Base-by-base conservation (phyloP, 1,140 invertebrate genomes). In the Aricia agestis region DNA sequence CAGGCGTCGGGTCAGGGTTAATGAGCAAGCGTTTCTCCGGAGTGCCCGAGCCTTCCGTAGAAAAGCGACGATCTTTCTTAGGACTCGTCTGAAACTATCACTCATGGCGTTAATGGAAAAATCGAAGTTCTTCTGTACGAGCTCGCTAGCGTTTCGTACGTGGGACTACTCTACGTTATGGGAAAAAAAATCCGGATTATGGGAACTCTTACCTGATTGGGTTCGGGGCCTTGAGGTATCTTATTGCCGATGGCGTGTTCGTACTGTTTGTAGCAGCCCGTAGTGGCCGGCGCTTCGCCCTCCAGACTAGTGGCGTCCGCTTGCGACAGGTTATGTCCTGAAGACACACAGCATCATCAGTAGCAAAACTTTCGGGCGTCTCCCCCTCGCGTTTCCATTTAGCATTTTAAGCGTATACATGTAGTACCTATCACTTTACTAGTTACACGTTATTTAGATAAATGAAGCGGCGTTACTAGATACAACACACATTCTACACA, bases 241-340 rank as follows among this genome's bases (percentile, higher is more conserved):
- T 86, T 94, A 93, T 84, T 95, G 93, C 83, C 93, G 87, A 86
- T 94, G 91, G 93, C 93, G 89, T 97, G 95, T 76, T 97, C 97
- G 88, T 96, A 97, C 85, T 97, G 97, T 85, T 95, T 94, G 91
- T 96, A 97, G 90, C 97, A 97, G 67, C 96, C 97, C 18, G 95
- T 94, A 66, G 94, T 95, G 74, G 95, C 94, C 75, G 94, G 94
- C 41, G 93, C 93, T 77, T 97, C 97, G 68, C 96, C 97, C 80
- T 96, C 96, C 69, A 96, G 94, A 86, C 96, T 97, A 92, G 95
- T 97, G 72, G 95, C 96, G 86, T 98, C 97, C 76, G 94, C 95
- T 89, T 97, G 96, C 79, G 96, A 97, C 94, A 97, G 94, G 93
- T 97, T 97, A 94, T 97, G 96, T 94, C 97, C 97, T 97, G 93